Evolutionary conservation across 2,888 invertebrate species (phyloP).

Genomic region (Bombyx huttoni): DNA sequence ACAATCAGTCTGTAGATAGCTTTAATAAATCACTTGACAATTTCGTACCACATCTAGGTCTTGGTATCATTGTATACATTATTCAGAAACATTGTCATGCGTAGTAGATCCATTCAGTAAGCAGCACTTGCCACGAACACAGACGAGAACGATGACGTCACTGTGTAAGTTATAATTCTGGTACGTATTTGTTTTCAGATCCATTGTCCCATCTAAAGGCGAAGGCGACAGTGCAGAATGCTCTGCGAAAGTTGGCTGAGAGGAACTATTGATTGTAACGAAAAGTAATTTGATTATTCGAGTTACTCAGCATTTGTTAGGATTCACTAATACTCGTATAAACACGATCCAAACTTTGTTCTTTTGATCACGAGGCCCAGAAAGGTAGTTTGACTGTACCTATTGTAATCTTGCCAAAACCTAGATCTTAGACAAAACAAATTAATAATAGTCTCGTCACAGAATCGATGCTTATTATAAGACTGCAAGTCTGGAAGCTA

Average conservation of each 20-base stretch:
- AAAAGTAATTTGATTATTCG: constrained; percentile 34
- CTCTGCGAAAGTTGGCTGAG: constrained; percentile 69
- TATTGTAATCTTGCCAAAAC: constrained; percentile 41
- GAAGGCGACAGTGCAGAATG: constrained; percentile 70
- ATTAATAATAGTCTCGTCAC: neutral
- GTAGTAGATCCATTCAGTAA: neutral
- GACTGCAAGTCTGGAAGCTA: constrained; percentile 39
- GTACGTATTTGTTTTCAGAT: constrained; percentile 45
- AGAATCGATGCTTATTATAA: constrained; percentile 18
- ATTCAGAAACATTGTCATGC: neutral
- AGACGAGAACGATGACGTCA: neutral
- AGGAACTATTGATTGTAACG: constrained; percentile 46
- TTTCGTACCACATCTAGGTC: neutral
- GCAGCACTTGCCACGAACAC: neutral
- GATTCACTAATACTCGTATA: constrained; percentile 23
- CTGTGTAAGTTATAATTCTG: neutral
- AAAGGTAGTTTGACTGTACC: constrained; percentile 11
- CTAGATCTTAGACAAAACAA: constrained; percentile 17
- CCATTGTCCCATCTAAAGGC: constrained; percentile 68
- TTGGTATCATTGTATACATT: neutral
- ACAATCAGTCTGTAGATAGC: neutral
- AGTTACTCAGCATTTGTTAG: constrained; percentile 51
- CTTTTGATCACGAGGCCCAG: neutral
- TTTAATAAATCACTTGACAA: neutral
- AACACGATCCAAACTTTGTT: neutral